Evolutionary conservation across 1,140 invertebrate species (phyloP).

Genomic region (Chionoecetes opilio): DNA sequence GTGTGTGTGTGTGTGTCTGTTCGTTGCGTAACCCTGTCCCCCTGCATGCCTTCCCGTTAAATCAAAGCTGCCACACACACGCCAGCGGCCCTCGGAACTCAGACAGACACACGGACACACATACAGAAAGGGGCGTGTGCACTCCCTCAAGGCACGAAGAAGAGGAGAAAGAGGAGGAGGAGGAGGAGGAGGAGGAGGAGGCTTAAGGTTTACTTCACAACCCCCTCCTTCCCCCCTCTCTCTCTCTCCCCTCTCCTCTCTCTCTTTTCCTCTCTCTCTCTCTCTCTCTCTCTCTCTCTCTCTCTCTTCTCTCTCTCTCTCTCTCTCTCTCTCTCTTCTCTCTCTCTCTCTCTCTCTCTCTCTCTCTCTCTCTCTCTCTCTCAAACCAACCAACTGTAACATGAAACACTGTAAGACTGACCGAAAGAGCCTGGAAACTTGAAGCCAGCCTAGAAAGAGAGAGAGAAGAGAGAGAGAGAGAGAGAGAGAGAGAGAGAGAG

Average conservation of each 20-base stretch:
- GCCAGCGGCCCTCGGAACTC: too few species aligned
- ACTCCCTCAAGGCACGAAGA: too few species aligned
- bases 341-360: not conserved
- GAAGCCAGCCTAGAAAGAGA: constrained; percentile 14
- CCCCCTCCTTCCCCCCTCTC: not conserved
- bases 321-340: not conserved
- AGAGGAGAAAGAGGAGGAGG: too few species aligned
- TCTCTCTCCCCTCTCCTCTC: not conserved
- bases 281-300: not conserved
- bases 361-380: not conserved
- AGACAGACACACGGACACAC: too few species aligned
- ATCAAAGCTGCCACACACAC: too few species aligned
- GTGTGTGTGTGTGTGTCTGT: too few species aligned
- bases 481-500: not conserved
- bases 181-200: too few species aligned
- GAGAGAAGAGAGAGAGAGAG: not conserved
- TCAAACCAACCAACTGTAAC: too few species aligned
- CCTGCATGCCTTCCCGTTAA: not conserved
- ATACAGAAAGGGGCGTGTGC: too few species aligned
- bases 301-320: not conserved
- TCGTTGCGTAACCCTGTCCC: not conserved
- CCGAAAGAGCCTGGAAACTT: not conserved
- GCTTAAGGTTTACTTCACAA: too few species aligned
- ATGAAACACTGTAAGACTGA: not conserved
- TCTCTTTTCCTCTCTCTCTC: not conserved